phyloP scores from a whole-genome alignment of 2,797 vertebrate species.

The Peromyscus eremicus region DNA sequence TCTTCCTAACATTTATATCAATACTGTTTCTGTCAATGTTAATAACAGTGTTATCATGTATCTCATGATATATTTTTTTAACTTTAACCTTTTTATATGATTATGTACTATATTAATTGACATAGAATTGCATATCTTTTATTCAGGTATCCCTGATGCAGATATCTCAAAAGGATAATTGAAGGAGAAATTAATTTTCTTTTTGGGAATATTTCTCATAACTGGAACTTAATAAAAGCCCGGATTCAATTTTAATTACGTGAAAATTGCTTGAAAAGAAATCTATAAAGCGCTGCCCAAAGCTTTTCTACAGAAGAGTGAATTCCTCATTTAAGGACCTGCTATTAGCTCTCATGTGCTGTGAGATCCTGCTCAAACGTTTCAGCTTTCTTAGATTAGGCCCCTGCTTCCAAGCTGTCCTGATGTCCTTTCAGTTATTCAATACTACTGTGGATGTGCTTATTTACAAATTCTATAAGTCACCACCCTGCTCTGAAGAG shows the following conservation, averaged over 20 bases:
- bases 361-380: slow-evolving; percentile 5
- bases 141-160: slow-evolving; percentile 20
- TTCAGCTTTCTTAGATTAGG: neutral
- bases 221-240: slow-evolving; percentile 63
- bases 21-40: neutral
- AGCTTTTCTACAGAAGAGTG: slow-evolving; percentile 9
- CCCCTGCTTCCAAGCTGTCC: neutral
- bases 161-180: slow-evolving; percentile 59
- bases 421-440: neutral
- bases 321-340: slow-evolving; percentile 52
- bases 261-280: slow-evolving; percentile 67
- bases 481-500: neutral
- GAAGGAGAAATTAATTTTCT: slow-evolving; percentile 63
- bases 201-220: slow-evolving; percentile 57
- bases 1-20: neutral
- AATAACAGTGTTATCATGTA: slow-evolving; percentile 3
- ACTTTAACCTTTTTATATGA: slow-evolving; percentile 56
- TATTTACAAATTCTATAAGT: slow-evolving; percentile 8
- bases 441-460: neutral
- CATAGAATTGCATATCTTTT: slow-evolving; percentile 8
- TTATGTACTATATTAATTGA: slow-evolving; percentile 39
- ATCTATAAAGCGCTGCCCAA: slow-evolving; percentile 56
- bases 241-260: slow-evolving; percentile 66
- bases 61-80: slow-evolving; percentile 48
- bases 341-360: slow-evolving; percentile 18